Base-by-base conservation (phyloP, 1,140 invertebrate species). In the Drosophila santomea region DNA sequence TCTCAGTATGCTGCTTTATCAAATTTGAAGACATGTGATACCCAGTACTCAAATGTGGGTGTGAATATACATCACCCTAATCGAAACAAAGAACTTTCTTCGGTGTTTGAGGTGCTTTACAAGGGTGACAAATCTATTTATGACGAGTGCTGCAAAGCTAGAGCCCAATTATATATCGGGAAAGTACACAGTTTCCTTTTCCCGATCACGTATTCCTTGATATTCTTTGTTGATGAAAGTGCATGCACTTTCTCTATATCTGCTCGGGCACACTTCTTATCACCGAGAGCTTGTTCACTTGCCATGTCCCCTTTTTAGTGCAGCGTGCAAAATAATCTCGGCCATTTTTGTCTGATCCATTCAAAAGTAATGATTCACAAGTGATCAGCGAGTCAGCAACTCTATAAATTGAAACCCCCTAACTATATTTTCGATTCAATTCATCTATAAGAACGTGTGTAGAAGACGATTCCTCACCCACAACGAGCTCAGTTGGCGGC, bases 241-340 rank as follows among this genome's bases (percentile, higher is more conserved):
- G 38, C 14, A 39, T 61, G n/a, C 8, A 15, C 41, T 61, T 15
- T 3, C 8, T 8, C 15, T 43, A 38, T 67, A 63, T 63, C 17
- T 45, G 17, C 20, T 28, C 20, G 44, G 32, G n/a, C 35, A 43
- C 57, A 10, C 8, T 15, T 14, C 63, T 56, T 69, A 71, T 71
- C 63, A 11, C 25, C 28, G n/a, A 28, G 12, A n/a, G 15, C 23
- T 47, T 17, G 15, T 43, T 62, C 36, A 58, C 15, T 71, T 36
- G 36, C 43, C 67, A 45, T 78, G 38, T 54, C 43, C 36, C 15
- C 50, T 45, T 41, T 62, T 58, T 39, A 82, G 79, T 78, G 80
- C 74, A 82, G 74, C 38, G 80, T 82, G 80, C 80, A 82, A 82
- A 82, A 83, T 83, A 61, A 78, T 82, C 67, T 57, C 32, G 28